Evolutionary conservation across 2,888 invertebrate species (phyloP), one percentile per base, ranked within the genome.

Genomic region (Elegia similella): DNA sequence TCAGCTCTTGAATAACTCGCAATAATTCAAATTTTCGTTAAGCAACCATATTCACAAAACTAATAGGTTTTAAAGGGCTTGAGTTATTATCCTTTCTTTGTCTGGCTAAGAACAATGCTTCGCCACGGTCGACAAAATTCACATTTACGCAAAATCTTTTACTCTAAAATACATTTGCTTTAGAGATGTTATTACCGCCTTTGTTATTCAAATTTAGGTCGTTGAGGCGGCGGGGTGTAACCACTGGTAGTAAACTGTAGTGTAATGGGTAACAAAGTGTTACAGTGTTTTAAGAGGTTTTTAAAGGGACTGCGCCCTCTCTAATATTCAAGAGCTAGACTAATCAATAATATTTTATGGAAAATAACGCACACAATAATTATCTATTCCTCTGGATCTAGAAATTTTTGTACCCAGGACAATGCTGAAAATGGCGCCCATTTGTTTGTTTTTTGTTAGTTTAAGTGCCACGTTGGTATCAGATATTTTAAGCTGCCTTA

Each of bases 131-230:
- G 12, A n/a, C 48, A 16, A 3, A 48, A 3, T 13, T 15, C 15
- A 17, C 16, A 48, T 47, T 32, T 34, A 50, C 48, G 48, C 48
- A 50, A 50, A 50, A 50, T 50, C 30, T 46, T 46, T 34, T 50
- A 50, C 32, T 13, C n/a, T 10, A 30, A 50, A 32, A 50, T 10
- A 15, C 30, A 47, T 34, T 10, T 7, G 48, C 48, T 50, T 50
- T 10, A 8, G 48, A 50, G 32, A 16, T 2, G 8, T 50, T 50
- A 50, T 50, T 34, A 16, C 47, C 5, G 15, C 48, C 32, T 50
- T 50, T 50, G 48, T 50, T 32, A 50, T 50, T 29, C 48, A 50
- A 50, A 50, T 50, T 50, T 50, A 7, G 15, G 32, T 15, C 48
- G 32, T 50, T 32, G 34, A 47, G 6, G 32, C 32, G 32, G 32